Base-by-base conservation (phyloP, 92 coral and sea anemone species). In the Muricea muricata region DNA sequence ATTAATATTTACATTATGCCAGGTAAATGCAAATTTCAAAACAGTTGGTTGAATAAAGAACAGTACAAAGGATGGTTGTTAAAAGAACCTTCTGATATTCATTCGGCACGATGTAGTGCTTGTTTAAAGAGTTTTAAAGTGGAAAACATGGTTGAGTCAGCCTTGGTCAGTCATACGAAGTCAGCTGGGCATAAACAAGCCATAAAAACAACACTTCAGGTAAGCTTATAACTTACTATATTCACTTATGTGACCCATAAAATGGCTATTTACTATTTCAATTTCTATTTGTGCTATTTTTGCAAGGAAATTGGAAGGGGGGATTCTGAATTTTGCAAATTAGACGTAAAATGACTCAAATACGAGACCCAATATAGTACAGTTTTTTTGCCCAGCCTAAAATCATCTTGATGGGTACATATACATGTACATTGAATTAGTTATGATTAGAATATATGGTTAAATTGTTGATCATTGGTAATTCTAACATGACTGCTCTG, bases 101-200 rank as follows among this genome's bases (percentile, higher is more conserved):
- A 48, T 25, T 75, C 66, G 12, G 67, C 37, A 50, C 81, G 67
- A 40, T 75, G 81, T 41, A 75, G 81, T 41, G 40, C 46, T 75
- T 75, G 81, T 41, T 75, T 75, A 60, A 75, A 75, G 46, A 75
- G 81, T 47, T 75, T 75, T 65, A 25, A 75, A 39, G 58, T 75
- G 13, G 81, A 75, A 31, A 75, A 48, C 39, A 75, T 75, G 81
- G 81, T 55, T 35, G 40, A 75, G 58, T 48, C 68, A 65, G 81
- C 39, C 40, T 60, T 48, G 17, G 81, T 47, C 67, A 75, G 81
- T 47, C 68, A 47, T 42, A 60, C 67, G 0, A 23, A 75, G 81
- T 75, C 81, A 31, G 58, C 81, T 75, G 81, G 81, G 26, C 67
- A 75, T 47, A 37, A 40, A 46, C 12, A 57, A 75, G 52, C 54